Evolutionary conservation across 1,140 invertebrate genomes (phyloP).

Genomic region (Bilobella aurantiaca): DNA sequence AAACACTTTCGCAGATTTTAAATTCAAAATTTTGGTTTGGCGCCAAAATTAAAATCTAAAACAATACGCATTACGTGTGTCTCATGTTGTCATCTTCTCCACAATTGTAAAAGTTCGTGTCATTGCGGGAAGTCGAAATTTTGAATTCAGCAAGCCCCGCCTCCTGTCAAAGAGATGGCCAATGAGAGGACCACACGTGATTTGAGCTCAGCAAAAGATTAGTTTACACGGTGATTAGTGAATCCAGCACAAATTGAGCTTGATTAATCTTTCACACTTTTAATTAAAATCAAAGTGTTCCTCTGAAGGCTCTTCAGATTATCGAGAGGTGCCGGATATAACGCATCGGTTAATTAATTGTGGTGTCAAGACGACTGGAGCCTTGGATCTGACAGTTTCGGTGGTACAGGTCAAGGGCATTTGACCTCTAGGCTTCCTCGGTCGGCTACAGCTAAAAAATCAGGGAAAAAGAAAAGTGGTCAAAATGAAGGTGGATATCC

Average conservation of each 20-base stretch:
- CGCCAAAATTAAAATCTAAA: no score
- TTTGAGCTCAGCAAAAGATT: background rate
- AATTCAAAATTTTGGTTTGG: no score
- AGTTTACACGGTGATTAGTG: background rate
- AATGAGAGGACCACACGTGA: conserved; percentile 10
- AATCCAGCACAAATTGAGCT: background rate
- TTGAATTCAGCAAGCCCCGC: background rate
- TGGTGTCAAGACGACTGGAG: no score
- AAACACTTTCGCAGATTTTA: no score
- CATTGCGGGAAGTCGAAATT: no score
- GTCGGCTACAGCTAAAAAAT: background rate
- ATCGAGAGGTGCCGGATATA: background rate
- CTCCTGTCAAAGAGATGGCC: background rate
- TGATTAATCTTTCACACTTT: background rate
- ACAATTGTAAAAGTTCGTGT: background rate
- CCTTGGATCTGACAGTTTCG: background rate
- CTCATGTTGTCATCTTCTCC: no score
- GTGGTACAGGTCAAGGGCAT: no score
- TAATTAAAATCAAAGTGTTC: background rate
- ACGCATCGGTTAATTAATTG: no score
- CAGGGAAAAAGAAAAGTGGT: background rate
- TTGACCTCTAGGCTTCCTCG: no score
- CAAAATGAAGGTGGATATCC: conserved; percentile 9
- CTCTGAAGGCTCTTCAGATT: background rate
- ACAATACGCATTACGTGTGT: no score